Conservation (phyloP, 2,888 invertebrate genomes). For the Amblyjoppa fuscipennis region DNA sequence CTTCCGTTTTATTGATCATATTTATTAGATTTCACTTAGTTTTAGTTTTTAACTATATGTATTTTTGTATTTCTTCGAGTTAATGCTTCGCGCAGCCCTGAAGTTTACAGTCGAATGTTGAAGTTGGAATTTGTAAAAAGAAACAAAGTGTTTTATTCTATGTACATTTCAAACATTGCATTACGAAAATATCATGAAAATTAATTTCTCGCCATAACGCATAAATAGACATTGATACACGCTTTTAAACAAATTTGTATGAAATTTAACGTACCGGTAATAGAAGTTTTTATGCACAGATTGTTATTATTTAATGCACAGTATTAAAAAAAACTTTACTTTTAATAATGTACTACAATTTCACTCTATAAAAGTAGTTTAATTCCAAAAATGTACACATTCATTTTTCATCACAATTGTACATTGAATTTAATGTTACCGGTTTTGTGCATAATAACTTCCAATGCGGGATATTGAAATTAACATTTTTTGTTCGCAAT, state of each 20-base stretch:
- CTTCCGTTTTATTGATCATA: neutral
- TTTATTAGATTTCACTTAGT: neutral
- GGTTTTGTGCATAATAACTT: neutral
- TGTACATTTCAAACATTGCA: neutral
- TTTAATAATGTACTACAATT: neutral
- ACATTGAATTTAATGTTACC: neutral
- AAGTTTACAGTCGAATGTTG: neutral
- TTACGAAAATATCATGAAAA: conserved; percentile 7
- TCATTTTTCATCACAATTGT: too few relatives aligned
- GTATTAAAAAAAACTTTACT: too few relatives aligned
- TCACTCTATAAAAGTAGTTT: too few relatives aligned
- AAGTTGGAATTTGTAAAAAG: neutral
- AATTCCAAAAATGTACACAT: too few relatives aligned
- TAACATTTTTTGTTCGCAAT: neutral
- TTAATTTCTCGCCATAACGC: conserved; percentile 24
- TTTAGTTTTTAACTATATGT: too few relatives aligned
- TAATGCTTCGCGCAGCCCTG: too few relatives aligned
- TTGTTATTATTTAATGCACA: too few relatives aligned
- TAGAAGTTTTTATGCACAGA: too few relatives aligned
- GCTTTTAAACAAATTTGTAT: too few relatives aligned
- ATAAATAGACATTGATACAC: too few relatives aligned
- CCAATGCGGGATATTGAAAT: neutral
- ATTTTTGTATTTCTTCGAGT: too few relatives aligned
- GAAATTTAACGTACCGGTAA: too few relatives aligned
- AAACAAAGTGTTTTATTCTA: neutral